A percentile compares a stretch with the other conserved stretches of the same genome.
Evolutionary conservation across 1,140 invertebrate genomes (phyloP).

Genomic region (Tetragnatha versicolor): DNA sequence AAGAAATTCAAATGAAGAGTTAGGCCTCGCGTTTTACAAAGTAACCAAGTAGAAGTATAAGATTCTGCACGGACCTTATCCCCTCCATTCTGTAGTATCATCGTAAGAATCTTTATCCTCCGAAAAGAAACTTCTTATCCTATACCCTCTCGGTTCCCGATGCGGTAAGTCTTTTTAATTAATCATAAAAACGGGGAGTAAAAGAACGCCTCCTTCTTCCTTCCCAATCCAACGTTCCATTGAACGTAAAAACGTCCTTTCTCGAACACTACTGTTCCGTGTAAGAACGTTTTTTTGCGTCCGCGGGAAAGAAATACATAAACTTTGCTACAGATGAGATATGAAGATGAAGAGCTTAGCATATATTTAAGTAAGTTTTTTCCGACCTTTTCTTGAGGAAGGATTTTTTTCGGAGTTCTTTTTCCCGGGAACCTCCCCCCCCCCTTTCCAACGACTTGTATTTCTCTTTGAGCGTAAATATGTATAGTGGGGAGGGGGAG

Average conservation of each 20-base stretch:
- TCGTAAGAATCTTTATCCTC: not conserved
- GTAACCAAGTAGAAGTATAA: no score
- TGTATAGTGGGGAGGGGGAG: not conserved
- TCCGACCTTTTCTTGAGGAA: not conserved
- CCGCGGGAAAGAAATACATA: conserved; percentile 4
- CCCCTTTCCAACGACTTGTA: not conserved
- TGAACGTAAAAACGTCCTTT: not conserved
- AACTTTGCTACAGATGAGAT: conserved; percentile 16
- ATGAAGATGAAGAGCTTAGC: conserved; percentile 37
- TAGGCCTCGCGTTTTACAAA: no score
- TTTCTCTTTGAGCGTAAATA: not conserved
- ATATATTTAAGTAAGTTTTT: conserved; percentile 10
- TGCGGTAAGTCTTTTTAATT: conserved; percentile 33
- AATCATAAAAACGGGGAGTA: conserved; percentile 16
- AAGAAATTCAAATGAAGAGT: no score
- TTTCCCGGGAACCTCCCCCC: not conserved
- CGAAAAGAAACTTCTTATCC: no score
- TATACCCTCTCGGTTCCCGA: no score
- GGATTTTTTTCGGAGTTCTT: not conserved
- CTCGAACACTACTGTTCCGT: not conserved
- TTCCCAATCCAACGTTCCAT: not conserved
- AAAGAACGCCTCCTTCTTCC: not conserved
- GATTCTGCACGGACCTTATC: not conserved
- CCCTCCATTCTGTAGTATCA: not conserved
- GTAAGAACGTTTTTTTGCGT: not conserved